Evolutionary conservation across 2,113 vertebrate species (phyloP), one percentile per base, ranked within the genome.

Genomic region (Micronycteris hirsuta): DNA sequence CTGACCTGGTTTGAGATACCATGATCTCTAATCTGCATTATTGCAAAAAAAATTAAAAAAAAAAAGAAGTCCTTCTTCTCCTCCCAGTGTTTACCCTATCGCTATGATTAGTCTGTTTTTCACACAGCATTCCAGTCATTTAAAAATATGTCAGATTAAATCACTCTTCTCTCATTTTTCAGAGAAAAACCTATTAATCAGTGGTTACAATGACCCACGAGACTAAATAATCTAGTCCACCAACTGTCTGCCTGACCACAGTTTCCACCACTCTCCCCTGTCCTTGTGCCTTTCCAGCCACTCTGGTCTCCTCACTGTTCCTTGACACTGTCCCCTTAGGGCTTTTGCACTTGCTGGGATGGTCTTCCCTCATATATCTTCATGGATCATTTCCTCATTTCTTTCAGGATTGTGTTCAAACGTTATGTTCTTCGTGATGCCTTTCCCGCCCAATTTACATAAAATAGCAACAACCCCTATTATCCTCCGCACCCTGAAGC

Each of bases 81-180:
- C 67, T 85, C 12, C 24, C 36, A 89, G 38, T 73, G 54, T 41
- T 94, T 70, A 68, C 47, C 20, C 7, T 58, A 68, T 54, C 2
- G 1, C 38, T 88, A 33, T 12, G 67, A 33, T 96, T 43, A 93
- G 7, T 91, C 45, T 94, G 8, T 73, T 80, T 16, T 90, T 41
- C 24, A 31, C 31, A 65, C 5, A 90, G 45, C 45, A 84, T 16
- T 58, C 47, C 54, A 8, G 36, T 41, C 33, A 47, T 92, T 88
- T 58, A 85, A 65, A 80, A 78, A 73, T 65, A 45, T 61, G 20
- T 90, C 78, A 54, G 17, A 52, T 58, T 36, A 91, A 95, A 47
- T 93, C 8, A 82, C 12, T 43, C n/a, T 90, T 93, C 80, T 93
- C 80, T 94, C 41, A 28, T 87, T 43, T 86, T 43, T 85, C 81